Base-by-base conservation (phyloP, 2,888 invertebrate genomes). In the Drosophila paranaensis region DNA sequence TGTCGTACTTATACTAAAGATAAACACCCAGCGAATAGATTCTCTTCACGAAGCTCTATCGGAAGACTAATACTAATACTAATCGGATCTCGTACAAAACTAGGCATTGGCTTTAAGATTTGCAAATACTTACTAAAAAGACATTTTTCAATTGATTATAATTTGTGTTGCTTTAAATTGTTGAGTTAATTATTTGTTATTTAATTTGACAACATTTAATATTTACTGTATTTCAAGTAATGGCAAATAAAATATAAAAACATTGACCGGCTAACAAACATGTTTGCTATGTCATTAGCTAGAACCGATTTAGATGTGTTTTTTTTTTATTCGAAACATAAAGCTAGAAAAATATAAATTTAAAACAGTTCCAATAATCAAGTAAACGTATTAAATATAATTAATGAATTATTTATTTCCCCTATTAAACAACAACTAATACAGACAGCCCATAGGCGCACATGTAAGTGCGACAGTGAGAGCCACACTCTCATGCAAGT, bases 381-480 rank as follows among this genome's bases (percentile, higher is more conserved):
- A 20, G n/a, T 33, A 39, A 46, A 46, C 39, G 45, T 57, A 58
- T 64, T 64, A 71, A 61, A 74, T 82, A 79, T 74, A 77, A 74
- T 85, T 79, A 80, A 81, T 79, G 72, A 77, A 81, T 79, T 82
- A 79, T 77, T 90, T 77, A 79, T 71, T 82, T 88, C 71, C 71
- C 80, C 81, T 81, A 89, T 87, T 81, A 79, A 79, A 90, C 84
- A 91, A 87, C 89, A 81, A 84, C 81, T 80, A 88, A 87, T 79
- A 82, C 83, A 82, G 77, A 71, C 76, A 61, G 53, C 60, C 74
- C 76, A 69, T 77, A 75, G 72, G 79, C 71, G 72, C 69, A 74
- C 46, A 58, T 58, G 46, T 73, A 60, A 76, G 91, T 83, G 90
- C 65, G 77, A 91, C 74, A 68, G 74, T 70, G 77, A 79, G 72